These are phyloP conservation scores for Zoanthus gigantus DNA, from an alignment of 92 coral and sea anemone genomes.

Conservation along the genomic window DNA sequence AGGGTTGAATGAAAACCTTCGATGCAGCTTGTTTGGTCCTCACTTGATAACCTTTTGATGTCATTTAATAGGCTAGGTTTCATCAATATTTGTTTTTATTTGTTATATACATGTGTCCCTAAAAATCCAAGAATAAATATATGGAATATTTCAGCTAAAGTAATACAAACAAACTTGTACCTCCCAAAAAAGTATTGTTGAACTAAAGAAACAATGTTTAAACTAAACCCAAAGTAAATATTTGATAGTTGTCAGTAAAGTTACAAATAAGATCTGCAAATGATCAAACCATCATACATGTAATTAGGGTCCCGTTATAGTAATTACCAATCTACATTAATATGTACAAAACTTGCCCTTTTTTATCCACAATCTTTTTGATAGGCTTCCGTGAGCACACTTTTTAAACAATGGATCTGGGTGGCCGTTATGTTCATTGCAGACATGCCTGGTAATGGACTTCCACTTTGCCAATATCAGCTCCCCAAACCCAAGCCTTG, in stretches of 20 bases:
- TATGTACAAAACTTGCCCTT: not conserved
- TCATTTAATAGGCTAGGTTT: not conserved
- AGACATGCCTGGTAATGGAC: no score
- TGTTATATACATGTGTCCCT: not conserved
- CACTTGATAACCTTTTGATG: conserved; percentile 2
- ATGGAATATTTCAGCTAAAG: not conserved
- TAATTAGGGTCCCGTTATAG: not conserved
- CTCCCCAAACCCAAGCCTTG: no score
- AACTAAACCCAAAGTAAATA: no score
- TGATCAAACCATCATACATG: not conserved
- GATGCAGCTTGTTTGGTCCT: conserved; percentile 8
- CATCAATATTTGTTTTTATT: not conserved
- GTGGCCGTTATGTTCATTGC: no score
- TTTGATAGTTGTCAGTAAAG: no score
- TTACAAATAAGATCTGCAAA: no score
- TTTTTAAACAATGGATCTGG: no score
- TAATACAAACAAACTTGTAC: no score
- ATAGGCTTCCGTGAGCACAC: not conserved
- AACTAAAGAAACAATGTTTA: no score
- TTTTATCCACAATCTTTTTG: not conserved
- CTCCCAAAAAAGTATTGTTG: no score
- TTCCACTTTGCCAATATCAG: no score
- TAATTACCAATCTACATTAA: not conserved
- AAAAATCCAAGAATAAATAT: not conserved
- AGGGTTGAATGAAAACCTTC: not conserved